Percentiles rank a stretch among this genome's conserved stretches.
Conservation (phyloP, 1,140 invertebrate genomes). For the Drosophila bocki region DNA sequence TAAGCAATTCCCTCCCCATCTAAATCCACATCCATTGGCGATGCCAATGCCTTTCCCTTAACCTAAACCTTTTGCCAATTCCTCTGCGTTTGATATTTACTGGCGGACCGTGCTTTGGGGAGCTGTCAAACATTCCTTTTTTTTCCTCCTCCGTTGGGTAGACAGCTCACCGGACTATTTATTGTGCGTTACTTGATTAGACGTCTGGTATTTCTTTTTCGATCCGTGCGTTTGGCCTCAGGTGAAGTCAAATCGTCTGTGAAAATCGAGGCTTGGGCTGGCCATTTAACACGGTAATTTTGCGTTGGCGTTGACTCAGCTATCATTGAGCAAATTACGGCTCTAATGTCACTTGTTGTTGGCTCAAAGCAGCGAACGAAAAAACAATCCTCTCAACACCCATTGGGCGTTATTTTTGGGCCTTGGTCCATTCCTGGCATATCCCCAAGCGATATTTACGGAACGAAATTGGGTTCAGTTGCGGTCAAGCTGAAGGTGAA, state of each 20-base stretch:
- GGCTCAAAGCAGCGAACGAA: not conserved
- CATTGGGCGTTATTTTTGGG: conserved; percentile 10
- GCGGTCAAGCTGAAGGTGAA: conserved; percentile 44
- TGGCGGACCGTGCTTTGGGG: conserved; percentile 29
- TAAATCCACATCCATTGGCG: conserved; percentile 21
- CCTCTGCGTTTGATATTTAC: conserved; percentile 60
- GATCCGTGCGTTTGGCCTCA: conserved; percentile 44
- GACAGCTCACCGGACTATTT: conserved; percentile 53
- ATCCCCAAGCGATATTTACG: conserved; percentile 3
- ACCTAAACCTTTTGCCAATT: conserved; percentile 28
- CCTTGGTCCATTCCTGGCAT: conserved; percentile 1
- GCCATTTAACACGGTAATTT: conserved; percentile 59
- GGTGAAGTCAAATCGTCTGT: conserved; percentile 74
- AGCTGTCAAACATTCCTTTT: conserved; percentile 60
- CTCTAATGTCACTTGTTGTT: conserved; percentile 63
- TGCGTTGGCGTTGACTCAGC: conserved; percentile 41
- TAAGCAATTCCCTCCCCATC: conserved; percentile 70
- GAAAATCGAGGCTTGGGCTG: conserved; percentile 52
- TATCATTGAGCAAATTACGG: conserved; percentile 59
- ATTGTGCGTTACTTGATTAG: conserved; percentile 80
- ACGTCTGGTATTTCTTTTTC: conserved; percentile 66
- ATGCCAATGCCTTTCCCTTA: conserved; percentile 15
- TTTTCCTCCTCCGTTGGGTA: conserved; percentile 24
- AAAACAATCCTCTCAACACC: conserved; percentile 42
- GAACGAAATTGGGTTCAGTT: conserved; percentile 18